Evolutionary conservation across 2,888 invertebrate genomes (phyloP).

Genomic region (Pandemis corylana): DNA sequence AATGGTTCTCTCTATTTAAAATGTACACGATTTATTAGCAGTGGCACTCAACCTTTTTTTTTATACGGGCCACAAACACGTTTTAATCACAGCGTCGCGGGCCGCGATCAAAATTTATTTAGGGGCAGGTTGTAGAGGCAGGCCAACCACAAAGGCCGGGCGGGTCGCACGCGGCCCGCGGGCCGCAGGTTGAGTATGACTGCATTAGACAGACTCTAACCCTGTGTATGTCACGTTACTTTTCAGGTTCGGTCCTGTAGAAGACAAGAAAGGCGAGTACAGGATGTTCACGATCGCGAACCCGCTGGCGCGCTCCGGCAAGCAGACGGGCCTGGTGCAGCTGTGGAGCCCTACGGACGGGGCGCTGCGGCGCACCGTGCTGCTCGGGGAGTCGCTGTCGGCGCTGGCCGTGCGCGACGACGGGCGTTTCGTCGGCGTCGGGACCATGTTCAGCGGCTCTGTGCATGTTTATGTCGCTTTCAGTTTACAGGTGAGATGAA

Average conservation of each 20-base stretch:
- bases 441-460: constrained; percentile 97
- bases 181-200: too few species aligned
- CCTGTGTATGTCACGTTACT: constrained; percentile 37
- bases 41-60: too few species aligned
- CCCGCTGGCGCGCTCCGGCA: constrained; percentile 89
- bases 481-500: constrained; percentile 90
- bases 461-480: constrained; percentile 96
- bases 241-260: constrained; percentile 88
- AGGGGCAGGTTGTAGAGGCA: too few species aligned
- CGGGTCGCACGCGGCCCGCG: too few species aligned
- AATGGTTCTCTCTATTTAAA: too few species aligned
- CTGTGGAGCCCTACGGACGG: constrained; percentile 88
- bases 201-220: too few species aligned
- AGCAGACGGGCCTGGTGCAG: constrained; percentile 90
- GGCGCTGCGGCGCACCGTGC: constrained; percentile 81
- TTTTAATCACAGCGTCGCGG: too few species aligned
- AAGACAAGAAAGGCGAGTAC: constrained; percentile 86
- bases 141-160: too few species aligned
- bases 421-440: constrained; percentile 95
- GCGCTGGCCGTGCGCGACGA: constrained; percentile 95
- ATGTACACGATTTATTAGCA: too few species aligned
- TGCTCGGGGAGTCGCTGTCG: constrained; percentile 90
- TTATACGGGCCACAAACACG: too few species aligned
- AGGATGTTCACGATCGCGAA: constrained; percentile 93
- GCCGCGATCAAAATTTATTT: too few species aligned